Base-by-base conservation (phyloP, 1,140 invertebrate species). In the Tetramorium alpestre region DNA sequence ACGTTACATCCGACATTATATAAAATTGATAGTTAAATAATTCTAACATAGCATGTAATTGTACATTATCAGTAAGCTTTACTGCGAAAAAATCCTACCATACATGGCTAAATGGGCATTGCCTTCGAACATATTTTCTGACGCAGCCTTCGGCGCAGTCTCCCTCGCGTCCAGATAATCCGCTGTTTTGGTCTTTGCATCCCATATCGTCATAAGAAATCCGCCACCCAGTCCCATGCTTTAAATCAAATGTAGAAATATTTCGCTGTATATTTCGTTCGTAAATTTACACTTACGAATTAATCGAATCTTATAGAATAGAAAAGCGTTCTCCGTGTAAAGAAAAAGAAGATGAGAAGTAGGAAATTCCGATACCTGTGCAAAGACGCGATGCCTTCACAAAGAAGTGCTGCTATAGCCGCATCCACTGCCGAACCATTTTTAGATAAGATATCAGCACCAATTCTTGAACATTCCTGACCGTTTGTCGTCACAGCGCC, bases 211-310 rank as follows among this genome's bases (percentile, higher is more conserved):
- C 96, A 98, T 97, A 11, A 98, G 93, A 92, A 97, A 97, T 54
- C 98, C 98, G 70, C 98, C 98, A 33, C 98, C 98, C 10, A 98
- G 88, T 1, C 98, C 98, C 94, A 97, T 97, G 82, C 97, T 95
- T 72, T 2, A 91, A 88, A 86, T 73, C 13, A 56, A n/a, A 85
- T 44, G 13, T 18, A 49, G 18, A 72, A 16, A 58, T 33, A 33
- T 60, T 56, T 25, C 6, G n/a, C 54, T 72, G 10, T 54, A 75
- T 60, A 76, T 62, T 25, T 82, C n/a, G 0, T 51, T 62, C 33
- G 25, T 3, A 25, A 84, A 80, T 67, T 64, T 33, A 51, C 54
- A 41, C 67, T 41, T 22, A 22, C 22, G 16, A 22, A 60, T 67
- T 86, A 13, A 51, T 70, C n/a, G n/a, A 86, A 38, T 49, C 7